These are phyloP conservation scores for Lacerta viridis DNA, from an alignment of 2,797 vertebrate species.

Conservation along the genomic window DNA sequence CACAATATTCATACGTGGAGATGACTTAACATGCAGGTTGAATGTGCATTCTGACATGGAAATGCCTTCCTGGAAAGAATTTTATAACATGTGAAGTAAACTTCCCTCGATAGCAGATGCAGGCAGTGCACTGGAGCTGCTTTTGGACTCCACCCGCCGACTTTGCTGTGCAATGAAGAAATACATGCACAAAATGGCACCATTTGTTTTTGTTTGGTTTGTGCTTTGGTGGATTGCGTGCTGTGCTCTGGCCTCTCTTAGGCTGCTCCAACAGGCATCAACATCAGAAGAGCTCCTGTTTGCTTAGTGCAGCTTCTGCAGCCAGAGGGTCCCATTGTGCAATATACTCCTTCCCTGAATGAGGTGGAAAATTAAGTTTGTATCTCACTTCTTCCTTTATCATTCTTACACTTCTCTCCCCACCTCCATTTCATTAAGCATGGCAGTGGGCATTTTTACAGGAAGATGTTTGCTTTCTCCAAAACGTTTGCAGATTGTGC, in stretches of 20 bases:
- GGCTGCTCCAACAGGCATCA: constrained; percentile 58
- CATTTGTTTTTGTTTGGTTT: neutral
- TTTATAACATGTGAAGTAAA: neutral
- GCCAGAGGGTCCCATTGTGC: constrained; percentile 54
- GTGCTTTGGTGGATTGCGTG: neutral
- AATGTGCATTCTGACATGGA: neutral
- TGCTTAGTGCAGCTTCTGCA: constrained; percentile 41
- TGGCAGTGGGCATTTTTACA: constrained; percentile 17
- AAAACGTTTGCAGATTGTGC: constrained; percentile 43
- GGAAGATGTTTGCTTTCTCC: constrained; percentile 52
- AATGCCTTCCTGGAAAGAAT: neutral
- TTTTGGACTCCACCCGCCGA: neutral
- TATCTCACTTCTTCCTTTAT: constrained; percentile 32
- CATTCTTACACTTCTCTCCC: neutral
- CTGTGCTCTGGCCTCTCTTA: constrained; percentile 31
- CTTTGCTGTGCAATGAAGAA: neutral
- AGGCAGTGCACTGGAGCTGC: neutral
- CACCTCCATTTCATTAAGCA: neutral
- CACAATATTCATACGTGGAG: neutral
- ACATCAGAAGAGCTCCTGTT: constrained; percentile 36
- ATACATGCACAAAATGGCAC: neutral
- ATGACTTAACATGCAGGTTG: neutral
- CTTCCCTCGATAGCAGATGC: neutral
- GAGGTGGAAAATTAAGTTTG: constrained; percentile 23
- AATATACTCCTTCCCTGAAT: constrained; percentile 57